Base-by-base conservation (phyloP, 2,113 vertebrate species). In the Grallaria varia region DNA sequence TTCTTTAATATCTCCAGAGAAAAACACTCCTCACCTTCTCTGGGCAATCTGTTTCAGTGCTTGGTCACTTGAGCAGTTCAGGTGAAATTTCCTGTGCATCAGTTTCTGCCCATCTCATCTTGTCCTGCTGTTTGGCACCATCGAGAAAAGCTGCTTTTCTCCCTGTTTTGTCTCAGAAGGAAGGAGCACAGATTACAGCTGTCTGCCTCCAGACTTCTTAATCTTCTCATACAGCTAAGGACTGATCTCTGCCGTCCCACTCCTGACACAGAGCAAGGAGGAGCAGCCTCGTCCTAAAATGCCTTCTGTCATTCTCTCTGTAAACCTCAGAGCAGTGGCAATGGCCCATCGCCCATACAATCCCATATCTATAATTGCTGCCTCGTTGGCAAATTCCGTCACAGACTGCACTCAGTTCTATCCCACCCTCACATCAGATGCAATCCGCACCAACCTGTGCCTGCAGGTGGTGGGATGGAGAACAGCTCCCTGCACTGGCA, bases 391-490 rank as follows among this genome's bases (percentile, higher is more conserved):
- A 96, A 95, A 93, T 89, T 87, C 73, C 0, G 0, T 80, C 84
- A 93, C 96, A 95, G 93, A 94, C 33, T 94, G 93, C 28, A 35
- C 42, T 89, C 71, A 14, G 78, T 78, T 91, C 84, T 69, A 74
- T 93, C 50, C 89, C 93, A 92, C 93, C 87, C 87, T 95, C 94
- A 94, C 60, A 95, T 92, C 91, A 93, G 95, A 95, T 94, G 93
- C 78, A 91, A 89, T 76, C 66, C 53, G 19, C 62, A 93, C 67
- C 84, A 95, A 75, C 69, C 84, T 87, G 77, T 66, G 74, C 74
- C 91, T 94, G 79, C 56, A 83, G 59, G 75, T 24, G 87, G 78
- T 10, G 1, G 18, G 30, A 60, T 56, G 33, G 30, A 89, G 89
- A 90, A 77, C 28, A 90, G 35, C 84, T 93, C 18, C 1, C 28